Evolutionary conservation across 2,888 invertebrate species (phyloP), one percentile per base, ranked within the genome.

Genomic region (Xiphydria camelus): DNA sequence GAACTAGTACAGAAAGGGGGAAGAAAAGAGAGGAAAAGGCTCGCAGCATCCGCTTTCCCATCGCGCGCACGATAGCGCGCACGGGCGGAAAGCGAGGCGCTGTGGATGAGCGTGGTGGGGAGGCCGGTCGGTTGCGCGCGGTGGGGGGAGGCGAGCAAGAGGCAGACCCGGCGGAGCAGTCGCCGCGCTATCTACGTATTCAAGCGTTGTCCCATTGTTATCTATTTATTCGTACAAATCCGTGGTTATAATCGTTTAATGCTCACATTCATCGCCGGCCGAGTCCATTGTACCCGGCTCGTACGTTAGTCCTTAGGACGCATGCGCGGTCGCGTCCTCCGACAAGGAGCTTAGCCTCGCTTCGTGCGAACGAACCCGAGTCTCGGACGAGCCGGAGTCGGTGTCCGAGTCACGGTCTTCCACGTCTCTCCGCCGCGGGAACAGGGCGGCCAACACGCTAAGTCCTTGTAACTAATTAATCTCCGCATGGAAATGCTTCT

Each of bases 191-290:
- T 47, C 45, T 41, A 9, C 22, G 37, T 37, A 43, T 43, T 43
- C 43, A 43, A 36, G 26, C 22, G 37, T 36, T 38, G 39, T 44
- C 45, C 35, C 58, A 70, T 70, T 70, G 68, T 70, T 61, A 62
- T 62, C 66, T 59, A 58, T 68, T 69, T 66, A 66, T 67, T 64
- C 61, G 60, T 66, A 66, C 66, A 61, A 66, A 64, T 62, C 66
- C 62, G 55, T 55, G 59, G 58, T 59, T 60, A 64, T 69, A 70
- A 70, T 70, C 68, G 62, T 62, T 66, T 68, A 68, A 70, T 68
- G 64, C 69, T 59, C 57, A 61, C 62, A 68, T 66, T 68, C 62
- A 69, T 59, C 57, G 56, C 46, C 40, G 42, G 41, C 49, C 51
- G 58, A 41, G 46, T 48, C 41, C 52, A 63, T 64, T 64, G 62